Percentiles rank a stretch among this genome's conserved stretches.
These are phyloP conservation scores for Aplysia californica DNA, from an alignment of 1,140 invertebrate species.

Conservation along the genomic window DNA sequence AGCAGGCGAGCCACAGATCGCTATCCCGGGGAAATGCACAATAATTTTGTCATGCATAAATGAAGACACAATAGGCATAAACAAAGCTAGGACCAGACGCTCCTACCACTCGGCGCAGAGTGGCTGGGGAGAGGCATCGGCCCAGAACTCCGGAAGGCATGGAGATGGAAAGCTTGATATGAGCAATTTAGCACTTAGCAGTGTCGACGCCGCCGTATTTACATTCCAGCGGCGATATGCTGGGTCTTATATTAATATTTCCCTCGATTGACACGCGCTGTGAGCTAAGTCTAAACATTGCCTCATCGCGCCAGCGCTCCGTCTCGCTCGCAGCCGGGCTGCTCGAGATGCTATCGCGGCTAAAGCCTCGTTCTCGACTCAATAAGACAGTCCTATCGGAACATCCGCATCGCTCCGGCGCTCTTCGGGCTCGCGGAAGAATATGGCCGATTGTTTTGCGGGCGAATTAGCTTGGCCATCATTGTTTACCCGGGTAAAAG, in stretches of 20 bases:
- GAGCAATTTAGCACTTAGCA: constrained; percentile 25
- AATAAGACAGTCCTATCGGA: constrained; percentile 4
- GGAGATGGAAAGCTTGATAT: constrained; percentile 6
- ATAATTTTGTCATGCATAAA: too few species aligned
- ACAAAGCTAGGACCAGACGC: too few species aligned
- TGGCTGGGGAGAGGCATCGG: too few species aligned
- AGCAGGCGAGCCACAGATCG: too few species aligned
- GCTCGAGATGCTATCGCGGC: constrained; percentile 8
- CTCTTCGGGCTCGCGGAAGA: not conserved
- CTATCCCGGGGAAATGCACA: too few species aligned
- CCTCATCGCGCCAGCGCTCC: not conserved
- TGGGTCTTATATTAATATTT: constrained; percentile 24
- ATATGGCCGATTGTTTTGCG: constrained; percentile 17
- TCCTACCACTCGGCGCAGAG: too few species aligned
- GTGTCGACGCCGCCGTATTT: constrained; percentile 19
- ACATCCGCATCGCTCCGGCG: not conserved
- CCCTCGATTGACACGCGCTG: constrained; percentile 19
- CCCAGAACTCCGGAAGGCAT: too few species aligned
- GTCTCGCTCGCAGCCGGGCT: not conserved
- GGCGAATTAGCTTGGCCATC: constrained; percentile 10
- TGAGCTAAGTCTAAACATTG: constrained; percentile 9
- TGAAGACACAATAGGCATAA: too few species aligned
- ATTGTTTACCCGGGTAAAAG: constrained; percentile 24
- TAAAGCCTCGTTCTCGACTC: constrained; percentile 11
- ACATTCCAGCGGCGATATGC: constrained; percentile 11